phyloP scores from a whole-genome alignment of 2,888 invertebrate genomes.

The Synergus gifuensis region DNA sequence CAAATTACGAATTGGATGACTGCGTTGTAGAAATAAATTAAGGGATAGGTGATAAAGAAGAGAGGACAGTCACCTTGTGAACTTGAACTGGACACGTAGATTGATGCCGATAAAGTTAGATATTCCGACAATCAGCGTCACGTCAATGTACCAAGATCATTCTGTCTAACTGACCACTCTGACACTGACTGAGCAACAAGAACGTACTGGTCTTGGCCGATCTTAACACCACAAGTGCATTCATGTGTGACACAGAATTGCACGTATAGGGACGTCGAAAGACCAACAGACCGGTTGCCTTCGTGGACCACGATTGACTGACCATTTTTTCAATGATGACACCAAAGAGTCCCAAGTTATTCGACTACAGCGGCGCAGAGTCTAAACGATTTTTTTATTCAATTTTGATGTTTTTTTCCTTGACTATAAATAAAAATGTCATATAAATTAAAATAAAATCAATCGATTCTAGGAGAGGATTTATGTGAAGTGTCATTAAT shows the following conservation, averaged over 20 bases:
- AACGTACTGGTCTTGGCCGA: slow-evolving; percentile 39
- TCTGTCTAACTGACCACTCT: slow-evolving; percentile 45
- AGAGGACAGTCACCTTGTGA: slow-evolving; percentile 46
- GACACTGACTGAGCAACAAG: slow-evolving; percentile 41
- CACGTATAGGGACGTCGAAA: slow-evolving; percentile 41
- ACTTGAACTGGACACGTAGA: slow-evolving; percentile 42
- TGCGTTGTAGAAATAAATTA: slow-evolving; percentile 12
- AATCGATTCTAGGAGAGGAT: neutral
- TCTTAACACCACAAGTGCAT: slow-evolving; percentile 40
- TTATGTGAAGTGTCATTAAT: neutral
- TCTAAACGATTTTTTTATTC: neutral
- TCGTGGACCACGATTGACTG: slow-evolving; percentile 58
- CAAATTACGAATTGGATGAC: neutral
- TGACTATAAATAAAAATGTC: neutral
- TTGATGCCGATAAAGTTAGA: slow-evolving; percentile 43
- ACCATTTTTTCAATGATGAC: slow-evolving; percentile 48
- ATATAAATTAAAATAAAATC: neutral
- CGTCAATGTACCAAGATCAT: slow-evolving; percentile 47
- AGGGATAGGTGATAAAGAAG: slow-evolving; percentile 1
- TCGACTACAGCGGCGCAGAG: slow-evolving; percentile 1
- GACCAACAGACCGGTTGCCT: slow-evolving; percentile 55
- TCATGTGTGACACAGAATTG: slow-evolving; percentile 42
- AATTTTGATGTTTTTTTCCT: neutral
- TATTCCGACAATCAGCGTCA: slow-evolving; percentile 43
- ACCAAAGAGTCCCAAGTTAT: slow-evolving; percentile 11